Base-by-base conservation (phyloP, 2,113 vertebrate species). In the Leuciscus idus region DNA sequence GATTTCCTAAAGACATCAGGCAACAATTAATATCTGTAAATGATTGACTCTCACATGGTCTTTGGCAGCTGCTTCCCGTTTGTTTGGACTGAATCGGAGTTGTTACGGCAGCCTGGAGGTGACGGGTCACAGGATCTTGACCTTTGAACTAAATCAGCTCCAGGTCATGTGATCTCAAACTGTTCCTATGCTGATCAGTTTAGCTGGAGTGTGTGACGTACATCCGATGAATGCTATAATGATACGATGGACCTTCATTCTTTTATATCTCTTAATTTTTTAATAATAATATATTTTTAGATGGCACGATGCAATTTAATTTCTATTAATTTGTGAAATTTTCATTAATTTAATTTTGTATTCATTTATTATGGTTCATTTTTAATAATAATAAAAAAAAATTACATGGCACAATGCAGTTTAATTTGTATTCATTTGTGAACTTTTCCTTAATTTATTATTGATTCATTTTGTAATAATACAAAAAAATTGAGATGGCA, bases 81-180 rank as follows among this genome's bases (percentile, higher is more conserved):
- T 83, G 46, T 70, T 55, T 52, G 62, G 9, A 4, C 59, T 66
- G 59, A 66, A 66, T 62, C 36, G 1, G 36, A 64, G 26, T 33
- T 7, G 15, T 82, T 33, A 15, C 26, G 26, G 10, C 43, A 46
- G 23, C n/a, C 23, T 26, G 23, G 36, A 66, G 36, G 36, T 28
- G 23, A 46, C 1, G 39, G 79, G 79, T n/a, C 89, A 88, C 81
- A 82, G 74, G 66, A 75, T 30, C 46, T 87, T 76, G 83, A 80
- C 82, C 68, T 73, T 89, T 88, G 87, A 83, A 62, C 68, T 87
- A 85, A 30, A 83, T 87, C 81, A 89, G 88, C 85, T 85, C 74
- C 55, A 57, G 81, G 85, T 87, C 84, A 50, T 59, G 62, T 36
- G 81, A 84, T 85, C 81, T 55, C 81, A 19, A 10, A 10, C 52